Base-by-base conservation (phyloP, 2,888 invertebrate genomes). In the Eudemis profundana region DNA sequence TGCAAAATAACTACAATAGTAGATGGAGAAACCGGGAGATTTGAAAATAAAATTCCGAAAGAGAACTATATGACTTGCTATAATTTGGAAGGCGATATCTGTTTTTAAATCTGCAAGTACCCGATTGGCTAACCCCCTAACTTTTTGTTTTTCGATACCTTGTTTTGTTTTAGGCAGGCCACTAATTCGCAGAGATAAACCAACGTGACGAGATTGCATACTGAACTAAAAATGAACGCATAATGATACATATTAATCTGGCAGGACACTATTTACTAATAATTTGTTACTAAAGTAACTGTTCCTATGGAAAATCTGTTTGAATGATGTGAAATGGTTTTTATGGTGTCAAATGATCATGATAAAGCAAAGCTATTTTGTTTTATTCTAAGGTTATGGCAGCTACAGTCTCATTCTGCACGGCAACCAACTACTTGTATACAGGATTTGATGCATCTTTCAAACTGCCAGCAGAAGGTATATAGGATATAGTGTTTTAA, bases 91-190 rank as follows among this genome's bases (percentile, higher is more conserved):
- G 19, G 29, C 19, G 42, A 29, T 42, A 12, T 4, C 8, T 42
- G 15, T 42, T 15, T 15, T 8, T 42, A 44, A 56, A 27, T 12
- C 17, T 56, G 42, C 40, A 27, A 23, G 23, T 42, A 42, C 27
- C 27, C 29, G 36, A 4, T 10, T 21, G n/a, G 44, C 27, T 56
- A 56, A 56, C 29, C 42, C 42, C 19, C 27, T 56, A 29, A 42
- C 17, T 23, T 12, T 38, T 49, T 56, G 44, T 53, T 57, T 59
- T 62, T 51, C 54, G 60, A 42, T 63, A 8, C 49, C 15, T 38
- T 63, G 63, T 67, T 67, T 63, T 67, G 64, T 64, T 64, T 59
- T 64, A 64, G 64, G 57, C 40, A 51, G 27, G 36, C 23, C 42
- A 56, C 56, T 50, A 42, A 49, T 38, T 42, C 8, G 7, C 46